Percentiles rank a stretch among this genome's conserved stretches.
phyloP scores from a whole-genome alignment of 2,113 vertebrate genomes.

The Pollachius pollachius region DNA sequence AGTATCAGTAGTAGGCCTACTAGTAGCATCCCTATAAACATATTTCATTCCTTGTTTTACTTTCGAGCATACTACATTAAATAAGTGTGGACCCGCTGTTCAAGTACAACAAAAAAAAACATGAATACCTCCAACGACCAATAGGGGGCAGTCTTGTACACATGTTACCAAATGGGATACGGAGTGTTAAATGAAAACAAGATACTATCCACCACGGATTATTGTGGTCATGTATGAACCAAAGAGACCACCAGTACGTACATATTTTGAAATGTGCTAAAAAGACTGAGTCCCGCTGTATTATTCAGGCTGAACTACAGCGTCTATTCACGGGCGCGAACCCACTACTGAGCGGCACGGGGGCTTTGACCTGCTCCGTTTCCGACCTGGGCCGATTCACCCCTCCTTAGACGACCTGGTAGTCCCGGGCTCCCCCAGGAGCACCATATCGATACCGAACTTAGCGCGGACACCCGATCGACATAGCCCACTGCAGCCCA shows the following conservation, averaged over 20 bases:
- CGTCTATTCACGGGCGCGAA: conserved; percentile 73
- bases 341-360: conserved; percentile 75
- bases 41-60: too few species aligned
- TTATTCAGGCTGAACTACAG: conserved; percentile 67
- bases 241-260: background rate
- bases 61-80: too few species aligned
- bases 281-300: conserved; percentile 62
- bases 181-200: too few species aligned
- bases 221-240: background rate
- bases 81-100: too few species aligned
- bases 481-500: conserved; percentile 24
- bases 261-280: background rate
- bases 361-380: conserved; percentile 81
- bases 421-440: conserved; percentile 39
- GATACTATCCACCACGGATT: too few species aligned
- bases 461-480: conserved; percentile 70
- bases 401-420: conserved; percentile 14
- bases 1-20: too few species aligned
- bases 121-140: too few species aligned
- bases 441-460: conserved; percentile 48
- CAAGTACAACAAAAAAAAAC: too few species aligned
- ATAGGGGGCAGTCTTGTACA: too few species aligned
- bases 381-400: conserved; percentile 63
- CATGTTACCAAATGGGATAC: too few species aligned
- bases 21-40: too few species aligned